Evolutionary conservation across 2,797 vertebrate genomes (phyloP).

Genomic region (Paratrypauchen microcephalus): DNA sequence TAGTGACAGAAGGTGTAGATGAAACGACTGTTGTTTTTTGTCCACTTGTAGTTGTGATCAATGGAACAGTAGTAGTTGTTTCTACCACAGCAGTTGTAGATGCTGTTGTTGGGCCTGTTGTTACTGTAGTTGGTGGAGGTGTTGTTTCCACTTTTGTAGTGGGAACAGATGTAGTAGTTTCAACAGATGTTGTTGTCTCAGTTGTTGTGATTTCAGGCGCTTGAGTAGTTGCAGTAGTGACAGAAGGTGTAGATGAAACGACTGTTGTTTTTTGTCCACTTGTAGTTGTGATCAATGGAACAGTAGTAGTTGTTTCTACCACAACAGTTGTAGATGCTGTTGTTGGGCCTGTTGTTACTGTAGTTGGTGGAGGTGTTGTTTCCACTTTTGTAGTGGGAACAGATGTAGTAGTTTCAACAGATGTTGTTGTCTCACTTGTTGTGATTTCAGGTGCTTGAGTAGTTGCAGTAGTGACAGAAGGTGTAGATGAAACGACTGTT

Average conservation of each 20-base stretch:
- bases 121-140: too few species aligned
- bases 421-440: neutral
- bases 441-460: neutral
- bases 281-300: neutral
- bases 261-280: neutral
- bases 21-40: slow-evolving; percentile 2
- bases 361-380: neutral
- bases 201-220: too few species aligned
- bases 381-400: neutral
- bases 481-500: neutral
- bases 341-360: too few species aligned
- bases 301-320: slow-evolving; percentile 7
- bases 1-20: slow-evolving; percentile 1
- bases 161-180: too few species aligned
- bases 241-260: too few species aligned
- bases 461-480: slow-evolving; percentile 2
- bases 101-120: too few species aligned
- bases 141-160: too few species aligned
- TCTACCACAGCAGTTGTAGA: too few species aligned
- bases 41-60: too few species aligned
- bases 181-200: too few species aligned
- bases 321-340: slow-evolving; percentile 6
- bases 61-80: too few species aligned
- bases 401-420: neutral
- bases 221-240: too few species aligned